These are phyloP conservation scores for Cyrtodaria siliqua DNA, from an alignment of 2,888 invertebrate genomes.

Conservation along the genomic window DNA sequence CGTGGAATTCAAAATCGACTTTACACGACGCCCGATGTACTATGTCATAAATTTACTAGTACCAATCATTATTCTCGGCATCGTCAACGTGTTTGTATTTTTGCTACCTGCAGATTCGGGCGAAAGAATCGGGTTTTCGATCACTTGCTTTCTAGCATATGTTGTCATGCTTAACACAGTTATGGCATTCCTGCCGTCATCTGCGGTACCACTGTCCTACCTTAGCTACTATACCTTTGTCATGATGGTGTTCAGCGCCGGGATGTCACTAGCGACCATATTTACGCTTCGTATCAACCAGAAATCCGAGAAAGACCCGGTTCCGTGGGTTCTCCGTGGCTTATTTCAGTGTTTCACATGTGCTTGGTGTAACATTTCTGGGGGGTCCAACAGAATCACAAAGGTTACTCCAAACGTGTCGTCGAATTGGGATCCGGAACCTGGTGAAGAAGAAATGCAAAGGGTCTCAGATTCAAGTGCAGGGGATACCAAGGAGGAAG, in stretches of 20 bases:
- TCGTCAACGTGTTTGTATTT: slow-evolving; percentile 52
- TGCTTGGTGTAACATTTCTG: not conserved
- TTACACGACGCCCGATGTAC: slow-evolving; percentile 42
- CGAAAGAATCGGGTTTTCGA: slow-evolving; percentile 56
- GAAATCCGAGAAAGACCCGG: slow-evolving; percentile 32
- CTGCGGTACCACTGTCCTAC: slow-evolving; percentile 47
- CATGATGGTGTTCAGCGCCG: slow-evolving; percentile 60
- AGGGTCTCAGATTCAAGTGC: too few relatives aligned
- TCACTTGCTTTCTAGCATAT: slow-evolving; percentile 54
- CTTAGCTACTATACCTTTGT: slow-evolving; percentile 58
- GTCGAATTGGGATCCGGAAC: too few relatives aligned
- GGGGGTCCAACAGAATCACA: too few relatives aligned
- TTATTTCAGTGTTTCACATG: slow-evolving; percentile 1
- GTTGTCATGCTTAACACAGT: slow-evolving; percentile 51
- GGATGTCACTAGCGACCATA: slow-evolving; percentile 33
- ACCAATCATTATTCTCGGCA: slow-evolving; percentile 42
- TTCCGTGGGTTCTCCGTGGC: not conserved
- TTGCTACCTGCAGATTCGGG: slow-evolving; percentile 56
- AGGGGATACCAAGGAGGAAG: not conserved
- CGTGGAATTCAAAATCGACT: slow-evolving; percentile 30
- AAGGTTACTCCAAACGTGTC: too few relatives aligned
- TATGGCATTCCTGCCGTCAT: slow-evolving; percentile 44
- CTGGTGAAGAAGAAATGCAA: too few relatives aligned
- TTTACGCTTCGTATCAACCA: slow-evolving; percentile 43
- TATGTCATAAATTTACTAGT: slow-evolving; percentile 49